Base-by-base conservation (phyloP, 2,888 invertebrate species). In the Oligia latruncula region DNA sequence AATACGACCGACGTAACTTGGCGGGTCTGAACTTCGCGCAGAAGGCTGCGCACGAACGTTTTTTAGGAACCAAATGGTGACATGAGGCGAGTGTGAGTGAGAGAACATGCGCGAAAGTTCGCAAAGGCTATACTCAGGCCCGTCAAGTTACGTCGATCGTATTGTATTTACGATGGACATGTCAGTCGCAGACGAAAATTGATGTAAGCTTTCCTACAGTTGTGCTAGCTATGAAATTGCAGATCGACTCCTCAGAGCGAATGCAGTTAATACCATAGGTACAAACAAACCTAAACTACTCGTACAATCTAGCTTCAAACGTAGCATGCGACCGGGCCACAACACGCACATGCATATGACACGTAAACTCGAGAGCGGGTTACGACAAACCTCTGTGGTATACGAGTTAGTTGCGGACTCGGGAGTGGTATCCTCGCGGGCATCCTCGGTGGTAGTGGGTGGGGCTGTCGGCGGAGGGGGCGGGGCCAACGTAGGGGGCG, bases 371-470 rank as follows among this genome's bases (percentile, higher is more conserved):
- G 91, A 91, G 89, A 95, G 93, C 93, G 92, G 93, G 94, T 93
- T 93, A 94, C 94, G 95, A 96, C 96, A 96, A 97, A 97, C 96
- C 96, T 97, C 96, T 91, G 95, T 95, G 90, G 94, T 94, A 95
- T 93, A 96, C 92, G 95, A 93, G 95, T 95, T 95, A 95, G 96
- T 93, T 92, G 92, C 91, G 92, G 92, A 92, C 93, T 93, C 95
- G 87, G 94, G 93, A 89, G 94, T 94, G 91, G 92, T 93, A 85
- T 92, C 93, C 87, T 94, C 88, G 76, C 91, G 92, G 92, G 90
- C 90, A 90, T 95, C 95, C 89, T 95, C 95, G 86, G 93, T 93
- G 85, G 89, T 84, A 91, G 90, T 88, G 81, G 92, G 90, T 86
- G 77, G 84, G 86, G 87, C 88, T 82, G 87, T 84, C 86, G 89